These are phyloP conservation scores for Torymus tubicola DNA, from an alignment of 2,888 invertebrate species.

Conservation along the genomic window DNA sequence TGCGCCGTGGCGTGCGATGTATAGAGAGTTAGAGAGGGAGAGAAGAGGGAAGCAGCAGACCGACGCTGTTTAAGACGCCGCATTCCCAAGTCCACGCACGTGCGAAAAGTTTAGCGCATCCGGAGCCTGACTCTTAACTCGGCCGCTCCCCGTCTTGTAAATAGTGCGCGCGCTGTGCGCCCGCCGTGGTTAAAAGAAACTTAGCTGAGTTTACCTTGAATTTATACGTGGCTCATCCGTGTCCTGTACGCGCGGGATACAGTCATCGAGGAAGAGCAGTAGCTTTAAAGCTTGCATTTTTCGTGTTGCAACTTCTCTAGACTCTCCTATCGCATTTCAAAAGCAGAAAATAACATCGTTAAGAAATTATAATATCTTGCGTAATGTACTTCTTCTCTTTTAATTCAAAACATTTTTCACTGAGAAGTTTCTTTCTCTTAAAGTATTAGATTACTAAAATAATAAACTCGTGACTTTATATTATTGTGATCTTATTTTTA, in stretches of 20 bases:
- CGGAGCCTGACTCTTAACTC: conserved; percentile 43
- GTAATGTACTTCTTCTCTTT: too few relatives aligned
- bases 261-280: background rate
- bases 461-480: too few relatives aligned
- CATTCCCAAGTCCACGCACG: conserved; percentile 51
- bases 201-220: conserved; percentile 37
- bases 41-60: too few relatives aligned
- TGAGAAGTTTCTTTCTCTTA: too few relatives aligned
- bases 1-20: background rate
- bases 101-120: conserved; percentile 49
- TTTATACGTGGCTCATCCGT: conserved; percentile 20
- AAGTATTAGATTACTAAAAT: too few relatives aligned
- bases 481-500: too few relatives aligned
- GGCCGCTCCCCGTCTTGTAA: conserved; percentile 38
- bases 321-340: background rate
- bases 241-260: background rate
- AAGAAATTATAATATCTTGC: background rate
- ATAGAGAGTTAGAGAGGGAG: background rate
- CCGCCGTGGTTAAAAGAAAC: conserved; percentile 46
- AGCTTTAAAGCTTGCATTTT: conserved; percentile 2
- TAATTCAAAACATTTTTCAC: too few relatives aligned
- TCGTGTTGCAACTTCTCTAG: background rate
- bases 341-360: background rate
- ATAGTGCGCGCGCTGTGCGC: conserved; percentile 2
- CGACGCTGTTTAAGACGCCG: conserved; percentile 32